Conservation (phyloP, 2,797 vertebrate species). For the Anomalospiza imberbis region DNA sequence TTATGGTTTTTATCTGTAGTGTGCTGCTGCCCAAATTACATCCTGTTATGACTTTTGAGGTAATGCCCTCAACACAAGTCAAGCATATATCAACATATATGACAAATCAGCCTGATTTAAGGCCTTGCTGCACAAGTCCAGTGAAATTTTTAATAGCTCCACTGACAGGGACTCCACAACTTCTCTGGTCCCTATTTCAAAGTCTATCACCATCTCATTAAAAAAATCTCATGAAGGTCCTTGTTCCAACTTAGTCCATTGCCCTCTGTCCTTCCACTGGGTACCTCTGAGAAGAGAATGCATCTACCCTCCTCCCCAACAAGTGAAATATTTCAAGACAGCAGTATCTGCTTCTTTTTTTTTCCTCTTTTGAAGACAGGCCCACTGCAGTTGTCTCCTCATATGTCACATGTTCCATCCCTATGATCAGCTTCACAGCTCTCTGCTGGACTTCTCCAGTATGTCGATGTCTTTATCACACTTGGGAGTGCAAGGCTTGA, state of each 20-base stretch:
- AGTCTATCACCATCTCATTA: neutral
- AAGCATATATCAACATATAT: neutral
- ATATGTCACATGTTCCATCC: neutral
- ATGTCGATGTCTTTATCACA: rapidly evolving
- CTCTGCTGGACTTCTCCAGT: neutral
- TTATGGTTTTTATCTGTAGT: neutral
- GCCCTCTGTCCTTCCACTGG: neutral
- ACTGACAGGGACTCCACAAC: neutral
- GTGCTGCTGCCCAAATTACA: neutral
- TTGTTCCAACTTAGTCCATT: neutral
- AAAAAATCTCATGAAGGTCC: neutral
- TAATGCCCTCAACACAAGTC: neutral
- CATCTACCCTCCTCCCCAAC: too few relatives aligned
- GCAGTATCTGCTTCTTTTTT: neutral
- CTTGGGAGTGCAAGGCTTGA: neutral
- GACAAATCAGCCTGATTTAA: neutral
- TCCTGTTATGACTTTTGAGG: neutral
- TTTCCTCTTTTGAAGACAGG: neutral
- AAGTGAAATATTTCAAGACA: neutral
- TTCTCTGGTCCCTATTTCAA: neutral
- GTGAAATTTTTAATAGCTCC: neutral
- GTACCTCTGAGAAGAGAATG: neutral
- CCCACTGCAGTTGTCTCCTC: neutral
- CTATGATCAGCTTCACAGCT: neutral
- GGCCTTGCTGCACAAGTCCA: neutral